phyloP scores from a whole-genome alignment of 2,888 invertebrate species.

The Gryllus longicercus region DNA sequence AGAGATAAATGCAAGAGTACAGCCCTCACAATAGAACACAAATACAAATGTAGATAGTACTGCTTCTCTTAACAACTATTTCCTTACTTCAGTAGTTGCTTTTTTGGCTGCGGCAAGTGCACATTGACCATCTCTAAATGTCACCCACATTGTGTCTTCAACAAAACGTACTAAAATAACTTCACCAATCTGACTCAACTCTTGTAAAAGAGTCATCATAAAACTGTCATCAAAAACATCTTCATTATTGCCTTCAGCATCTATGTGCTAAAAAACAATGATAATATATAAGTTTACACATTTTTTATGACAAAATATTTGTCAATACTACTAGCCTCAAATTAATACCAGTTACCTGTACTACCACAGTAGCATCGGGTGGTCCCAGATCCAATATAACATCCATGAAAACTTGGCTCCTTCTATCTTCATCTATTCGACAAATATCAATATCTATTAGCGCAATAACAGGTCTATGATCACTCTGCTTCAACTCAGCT shows the following conservation, averaged over 20 bases:
- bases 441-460: constrained; percentile 84
- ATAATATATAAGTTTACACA: constrained; percentile 25
- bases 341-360: constrained; percentile 49
- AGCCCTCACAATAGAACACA: neutral
- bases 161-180: constrained; percentile 88
- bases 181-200: constrained; percentile 80
- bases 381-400: constrained; percentile 87
- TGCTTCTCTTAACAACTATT: neutral
- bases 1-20: too few species aligned
- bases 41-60: neutral
- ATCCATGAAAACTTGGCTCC: constrained; percentile 77
- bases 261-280: constrained; percentile 29
- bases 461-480: constrained; percentile 93
- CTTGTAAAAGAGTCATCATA: constrained; percentile 73
- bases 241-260: constrained; percentile 35
- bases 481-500: constrained; percentile 94
- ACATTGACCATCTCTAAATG: constrained; percentile 84
- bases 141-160: constrained; percentile 84
- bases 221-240: constrained; percentile 75
- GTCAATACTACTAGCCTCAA: neutral
- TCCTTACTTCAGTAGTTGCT: constrained; percentile 56
- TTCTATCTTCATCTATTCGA: constrained; percentile 70
- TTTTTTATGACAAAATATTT: neutral
- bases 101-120: constrained; percentile 69
- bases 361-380: constrained; percentile 89